phyloP scores from a whole-genome alignment of 2,888 invertebrate species.

The Odontocerum albicorne region DNA sequence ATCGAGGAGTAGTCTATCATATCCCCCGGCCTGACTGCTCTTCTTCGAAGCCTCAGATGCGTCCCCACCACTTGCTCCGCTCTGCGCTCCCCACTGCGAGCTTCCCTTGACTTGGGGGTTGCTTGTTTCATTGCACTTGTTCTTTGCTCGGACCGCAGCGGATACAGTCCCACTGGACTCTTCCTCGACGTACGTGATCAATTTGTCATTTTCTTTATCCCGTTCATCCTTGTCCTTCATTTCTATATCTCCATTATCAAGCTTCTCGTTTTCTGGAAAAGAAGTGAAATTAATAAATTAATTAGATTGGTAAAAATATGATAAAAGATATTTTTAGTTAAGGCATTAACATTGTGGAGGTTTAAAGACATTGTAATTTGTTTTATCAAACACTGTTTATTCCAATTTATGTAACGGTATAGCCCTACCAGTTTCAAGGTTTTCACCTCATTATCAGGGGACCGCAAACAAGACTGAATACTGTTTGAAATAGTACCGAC shows the following conservation, averaged over 20 bases:
- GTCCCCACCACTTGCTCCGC: slow-evolving; percentile 10
- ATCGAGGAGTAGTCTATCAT: not conserved
- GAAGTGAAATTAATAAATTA: too few relatives aligned
- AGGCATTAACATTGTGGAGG: too few relatives aligned
- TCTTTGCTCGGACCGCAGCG: slow-evolving; percentile 36
- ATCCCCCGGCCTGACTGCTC: slow-evolving; percentile 5
- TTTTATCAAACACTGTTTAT: too few relatives aligned
- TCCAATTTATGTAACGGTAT: too few relatives aligned
- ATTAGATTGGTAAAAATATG: too few relatives aligned
- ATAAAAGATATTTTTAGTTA: too few relatives aligned
- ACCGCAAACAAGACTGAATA: too few relatives aligned
- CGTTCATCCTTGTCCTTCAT: slow-evolving; percentile 64
- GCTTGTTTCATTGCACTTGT: slow-evolving; percentile 36
- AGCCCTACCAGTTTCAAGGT: too few relatives aligned
- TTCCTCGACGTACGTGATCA: slow-evolving; percentile 57
- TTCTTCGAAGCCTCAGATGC: slow-evolving; percentile 7
- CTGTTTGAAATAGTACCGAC: too few relatives aligned
- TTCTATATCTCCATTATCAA: slow-evolving; percentile 65
- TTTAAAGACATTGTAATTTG: too few relatives aligned
- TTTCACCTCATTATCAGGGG: too few relatives aligned
- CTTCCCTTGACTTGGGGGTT: slow-evolving; percentile 62
- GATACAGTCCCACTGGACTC: slow-evolving; percentile 46
- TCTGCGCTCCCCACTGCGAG: slow-evolving; percentile 2
- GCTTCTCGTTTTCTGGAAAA: slow-evolving; percentile 56
- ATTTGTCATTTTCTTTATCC: slow-evolving; percentile 46